Evolutionary conservation across 30 jellyfish, hydroid and myxozoan genomes (phyloP).

Genomic region (Aurelia aurita): DNA sequence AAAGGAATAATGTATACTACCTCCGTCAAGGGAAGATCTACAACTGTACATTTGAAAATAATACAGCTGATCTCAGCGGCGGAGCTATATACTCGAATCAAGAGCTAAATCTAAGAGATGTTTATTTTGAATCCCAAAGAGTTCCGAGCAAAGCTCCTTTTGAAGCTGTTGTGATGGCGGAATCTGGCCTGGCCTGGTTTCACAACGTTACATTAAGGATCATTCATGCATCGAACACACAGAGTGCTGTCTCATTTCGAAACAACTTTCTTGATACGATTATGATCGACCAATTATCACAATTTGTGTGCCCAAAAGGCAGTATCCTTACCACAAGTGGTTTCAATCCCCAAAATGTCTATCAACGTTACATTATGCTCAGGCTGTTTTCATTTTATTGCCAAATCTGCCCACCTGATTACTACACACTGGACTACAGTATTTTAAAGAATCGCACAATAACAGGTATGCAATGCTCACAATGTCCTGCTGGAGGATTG

Average conservation of each 20-base stretch:
- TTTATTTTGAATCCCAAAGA: background rate
- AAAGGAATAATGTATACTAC: background rate
- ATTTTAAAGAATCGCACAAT: background rate
- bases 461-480: background rate
- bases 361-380: background rate
- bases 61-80: background rate
- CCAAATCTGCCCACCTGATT: background rate
- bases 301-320: background rate
- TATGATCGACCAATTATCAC: background rate
- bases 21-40: background rate
- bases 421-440: background rate
- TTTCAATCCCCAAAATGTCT: background rate
- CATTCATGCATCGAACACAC: background rate
- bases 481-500: slow-evolving; percentile 2
- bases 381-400: background rate
- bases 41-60: background rate
- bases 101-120: background rate
- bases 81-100: background rate
- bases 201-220: background rate
- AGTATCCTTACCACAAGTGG: background rate
- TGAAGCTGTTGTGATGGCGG: background rate
- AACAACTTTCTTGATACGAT: background rate
- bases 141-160: background rate
- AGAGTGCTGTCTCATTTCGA: background rate
- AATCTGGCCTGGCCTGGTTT: background rate